phyloP scores from a whole-genome alignment of 2,797 vertebrate genomes.

The Danio aesculapii region DNA sequence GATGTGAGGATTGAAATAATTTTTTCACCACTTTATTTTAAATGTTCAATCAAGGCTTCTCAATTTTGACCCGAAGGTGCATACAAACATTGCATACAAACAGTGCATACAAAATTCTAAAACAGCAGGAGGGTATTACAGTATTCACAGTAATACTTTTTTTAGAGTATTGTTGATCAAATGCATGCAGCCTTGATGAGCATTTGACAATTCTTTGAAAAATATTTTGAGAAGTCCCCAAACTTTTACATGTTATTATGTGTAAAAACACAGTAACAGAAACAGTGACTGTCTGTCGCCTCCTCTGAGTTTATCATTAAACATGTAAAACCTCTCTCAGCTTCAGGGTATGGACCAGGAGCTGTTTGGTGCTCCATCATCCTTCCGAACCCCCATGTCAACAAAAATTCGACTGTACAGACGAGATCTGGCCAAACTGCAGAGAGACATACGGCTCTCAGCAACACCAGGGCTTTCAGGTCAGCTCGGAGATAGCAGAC shows the following conservation, averaged over 20 bases:
- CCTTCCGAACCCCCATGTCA: constrained; percentile 89
- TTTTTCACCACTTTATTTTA: too few relatives aligned
- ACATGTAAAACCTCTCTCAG: constrained; percentile 67
- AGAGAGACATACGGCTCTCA: constrained; percentile 86
- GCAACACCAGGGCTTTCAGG: constrained; percentile 74
- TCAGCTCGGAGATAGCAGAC: constrained; percentile 73
- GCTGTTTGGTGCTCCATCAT: constrained; percentile 83
- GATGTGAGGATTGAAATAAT: too few relatives aligned
- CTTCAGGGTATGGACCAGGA: constrained; percentile 95
- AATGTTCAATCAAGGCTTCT: too few relatives aligned
- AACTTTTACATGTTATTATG: background rate
- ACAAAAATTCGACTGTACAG: constrained; percentile 88
- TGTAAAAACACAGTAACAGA: background rate
- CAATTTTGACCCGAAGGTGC: too few relatives aligned
- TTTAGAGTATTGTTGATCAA: background rate
- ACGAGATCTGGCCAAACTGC: constrained; percentile 89
- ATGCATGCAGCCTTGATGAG: background rate
- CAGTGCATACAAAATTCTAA: too few relatives aligned
- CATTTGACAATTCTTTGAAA: background rate
- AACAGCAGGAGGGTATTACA: too few relatives aligned
- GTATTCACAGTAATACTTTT: too few relatives aligned
- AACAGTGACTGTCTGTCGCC: background rate
- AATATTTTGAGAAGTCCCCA: background rate
- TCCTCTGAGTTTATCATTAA: background rate
- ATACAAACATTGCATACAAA: too few relatives aligned